These are phyloP conservation scores for Hylaeus anthracinus DNA, from an alignment of 1,140 invertebrate species.

Conservation along the genomic window DNA sequence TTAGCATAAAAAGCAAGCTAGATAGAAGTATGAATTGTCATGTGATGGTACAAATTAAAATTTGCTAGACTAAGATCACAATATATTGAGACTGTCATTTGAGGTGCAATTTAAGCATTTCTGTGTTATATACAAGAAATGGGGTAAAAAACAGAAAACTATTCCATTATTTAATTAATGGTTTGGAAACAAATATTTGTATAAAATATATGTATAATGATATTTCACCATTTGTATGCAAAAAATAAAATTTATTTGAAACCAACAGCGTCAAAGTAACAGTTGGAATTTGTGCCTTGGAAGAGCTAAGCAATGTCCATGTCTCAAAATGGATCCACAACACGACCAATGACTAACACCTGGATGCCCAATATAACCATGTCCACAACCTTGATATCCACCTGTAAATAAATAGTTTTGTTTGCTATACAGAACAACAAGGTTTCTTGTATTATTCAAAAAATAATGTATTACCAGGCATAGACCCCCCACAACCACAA, in stretches of 20 bases:
- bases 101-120: constrained; percentile 49
- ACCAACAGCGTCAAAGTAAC: constrained; percentile 59
- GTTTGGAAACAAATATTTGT: not conserved
- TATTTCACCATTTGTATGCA: constrained; percentile 1
- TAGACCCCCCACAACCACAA: constrained; percentile 87
- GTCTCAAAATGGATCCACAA: constrained; percentile 82
- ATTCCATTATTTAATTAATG: too few relatives aligned
- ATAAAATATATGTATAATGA: not conserved
- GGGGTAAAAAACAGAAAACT: not conserved
- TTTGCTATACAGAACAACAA: not conserved
- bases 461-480: constrained; percentile 81
- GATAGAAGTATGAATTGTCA: constrained; percentile 47
- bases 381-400: constrained; percentile 89
- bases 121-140: not conserved
- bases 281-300: constrained; percentile 69
- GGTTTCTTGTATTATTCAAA: not conserved
- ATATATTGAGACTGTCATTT: constrained; percentile 56
- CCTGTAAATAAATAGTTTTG: constrained; percentile 71
- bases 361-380: constrained; percentile 89
- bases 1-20: not conserved
- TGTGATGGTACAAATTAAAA: constrained; percentile 35
- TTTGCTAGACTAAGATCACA: not conserved
- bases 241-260: constrained; percentile 41
- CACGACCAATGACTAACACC: constrained; percentile 91
- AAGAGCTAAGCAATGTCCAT: constrained; percentile 69